Conservation (phyloP, 2,113 vertebrate genomes). For the Noctilio leporinus region DNA sequence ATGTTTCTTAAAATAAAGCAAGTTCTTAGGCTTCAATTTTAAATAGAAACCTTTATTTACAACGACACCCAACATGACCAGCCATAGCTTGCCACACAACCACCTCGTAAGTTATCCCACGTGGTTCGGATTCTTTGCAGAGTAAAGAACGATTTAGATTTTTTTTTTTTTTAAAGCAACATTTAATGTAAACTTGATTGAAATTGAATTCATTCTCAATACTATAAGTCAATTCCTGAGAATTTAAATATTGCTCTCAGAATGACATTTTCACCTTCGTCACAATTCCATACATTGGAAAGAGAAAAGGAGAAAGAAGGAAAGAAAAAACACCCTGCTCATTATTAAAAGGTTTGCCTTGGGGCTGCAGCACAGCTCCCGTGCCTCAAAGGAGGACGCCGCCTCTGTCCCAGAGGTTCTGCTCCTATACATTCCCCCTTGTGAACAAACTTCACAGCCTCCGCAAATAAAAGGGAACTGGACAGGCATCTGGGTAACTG, state of each 20-base stretch:
- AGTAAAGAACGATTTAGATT: slow-evolving; percentile 67
- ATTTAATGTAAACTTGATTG: slow-evolving; percentile 77
- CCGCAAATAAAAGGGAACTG: slow-evolving; percentile 39
- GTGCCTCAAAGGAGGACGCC: slow-evolving; percentile 10
- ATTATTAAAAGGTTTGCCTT: slow-evolving; percentile 8
- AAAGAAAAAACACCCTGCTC: background rate
- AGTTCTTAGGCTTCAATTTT: slow-evolving; percentile 76
- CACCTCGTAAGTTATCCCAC: slow-evolving; percentile 71
- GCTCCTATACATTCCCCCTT: background rate
- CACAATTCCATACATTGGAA: slow-evolving; percentile 52
- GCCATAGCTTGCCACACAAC: slow-evolving; percentile 86
- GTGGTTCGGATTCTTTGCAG: slow-evolving; percentile 68
- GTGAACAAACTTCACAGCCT: background rate
- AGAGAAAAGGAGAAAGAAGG: background rate
- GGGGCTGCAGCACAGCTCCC: slow-evolving; percentile 7
- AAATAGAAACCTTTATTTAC: slow-evolving; percentile 99
- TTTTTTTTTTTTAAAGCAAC: slow-evolving; percentile 75
- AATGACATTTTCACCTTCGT: slow-evolving; percentile 71
- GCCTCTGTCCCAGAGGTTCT: background rate
- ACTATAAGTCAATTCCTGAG: slow-evolving; percentile 80
- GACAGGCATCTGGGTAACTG: background rate
- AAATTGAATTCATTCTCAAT: slow-evolving; percentile 73
- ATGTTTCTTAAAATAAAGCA: background rate
- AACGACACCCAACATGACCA: slow-evolving; percentile 88
- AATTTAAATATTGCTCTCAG: slow-evolving; percentile 82